These are phyloP conservation scores for Drosophila insularis DNA, from an alignment of 1,140 invertebrate species.

Conservation along the genomic window DNA sequence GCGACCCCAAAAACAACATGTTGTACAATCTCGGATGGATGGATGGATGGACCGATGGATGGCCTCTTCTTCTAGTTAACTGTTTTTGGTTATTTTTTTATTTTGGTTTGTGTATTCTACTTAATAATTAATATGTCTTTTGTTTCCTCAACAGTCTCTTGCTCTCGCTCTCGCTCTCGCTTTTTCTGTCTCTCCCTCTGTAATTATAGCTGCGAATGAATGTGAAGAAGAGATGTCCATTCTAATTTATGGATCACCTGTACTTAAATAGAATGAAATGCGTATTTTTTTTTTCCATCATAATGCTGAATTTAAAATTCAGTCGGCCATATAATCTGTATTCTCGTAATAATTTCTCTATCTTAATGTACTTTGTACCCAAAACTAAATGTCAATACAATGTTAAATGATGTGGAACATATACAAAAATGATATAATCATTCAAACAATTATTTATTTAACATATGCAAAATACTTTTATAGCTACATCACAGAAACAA, in stretches of 20 bases:
- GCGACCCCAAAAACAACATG: background rate
- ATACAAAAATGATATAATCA: conserved; percentile 27
- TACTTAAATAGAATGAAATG: conserved; percentile 46
- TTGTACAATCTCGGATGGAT: background rate
- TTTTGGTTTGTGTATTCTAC: conserved; percentile 6
- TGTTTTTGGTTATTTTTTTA: conserved; percentile 22
- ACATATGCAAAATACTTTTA: no score
- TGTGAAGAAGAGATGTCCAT: background rate
- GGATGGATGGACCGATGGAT: background rate
- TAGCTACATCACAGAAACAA: no score
- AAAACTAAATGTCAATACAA: conserved; percentile 21
- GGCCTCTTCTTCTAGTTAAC: conserved; percentile 19
- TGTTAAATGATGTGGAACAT: conserved; percentile 37
- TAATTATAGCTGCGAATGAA: background rate
- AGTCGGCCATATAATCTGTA: conserved; percentile 41
- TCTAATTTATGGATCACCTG: conserved; percentile 13
- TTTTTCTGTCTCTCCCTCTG: background rate
- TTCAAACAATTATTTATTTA: background rate
- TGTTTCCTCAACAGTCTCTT: background rate
- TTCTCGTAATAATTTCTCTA: conserved; percentile 23
- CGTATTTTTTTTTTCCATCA: background rate
- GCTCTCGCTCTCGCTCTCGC: no score
- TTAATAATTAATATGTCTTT: conserved; percentile 32
- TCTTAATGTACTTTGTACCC: conserved; percentile 39
- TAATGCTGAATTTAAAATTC: conserved; percentile 37